Evolutionary conservation across 2,113 vertebrate genomes (phyloP).

Genomic region (Phaetusa simplex): DNA sequence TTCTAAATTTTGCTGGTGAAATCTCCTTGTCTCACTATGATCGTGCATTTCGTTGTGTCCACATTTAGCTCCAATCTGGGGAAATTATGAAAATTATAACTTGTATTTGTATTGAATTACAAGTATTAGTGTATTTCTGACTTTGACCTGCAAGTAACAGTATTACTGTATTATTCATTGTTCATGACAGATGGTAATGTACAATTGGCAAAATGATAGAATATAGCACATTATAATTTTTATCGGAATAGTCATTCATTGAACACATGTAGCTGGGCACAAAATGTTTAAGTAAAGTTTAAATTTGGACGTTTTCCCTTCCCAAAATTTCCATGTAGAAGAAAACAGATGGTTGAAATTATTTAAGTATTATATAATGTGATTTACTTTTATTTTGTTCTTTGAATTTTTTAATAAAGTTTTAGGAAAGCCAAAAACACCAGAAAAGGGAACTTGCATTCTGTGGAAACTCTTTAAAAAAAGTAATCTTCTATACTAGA

Average conservation of each 20-base stretch:
- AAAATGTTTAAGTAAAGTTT: neutral
- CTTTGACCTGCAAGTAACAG: neutral
- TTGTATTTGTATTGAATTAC: neutral
- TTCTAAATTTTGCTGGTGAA: neutral
- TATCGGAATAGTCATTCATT: neutral
- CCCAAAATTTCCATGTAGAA: neutral
- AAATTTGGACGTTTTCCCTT: neutral
- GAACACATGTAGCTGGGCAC: accelerated
- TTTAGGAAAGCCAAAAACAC: neutral
- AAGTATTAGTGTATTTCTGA: neutral
- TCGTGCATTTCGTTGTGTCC: neutral
- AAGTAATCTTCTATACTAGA: neutral
- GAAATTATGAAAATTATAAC: neutral
- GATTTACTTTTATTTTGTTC: neutral
- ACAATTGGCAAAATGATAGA: neutral
- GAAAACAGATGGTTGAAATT: neutral
- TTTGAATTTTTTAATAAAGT: neutral
- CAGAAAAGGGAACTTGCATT: neutral
- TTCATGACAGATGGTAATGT: neutral
- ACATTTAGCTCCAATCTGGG: neutral
- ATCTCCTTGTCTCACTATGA: neutral
- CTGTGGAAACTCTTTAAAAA: neutral
- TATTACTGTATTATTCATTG: neutral
- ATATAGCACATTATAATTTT: neutral
- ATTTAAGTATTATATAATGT: neutral